phyloP scores from a whole-genome alignment of 2,797 vertebrate species.

The Syngnathus rostellatus region DNA sequence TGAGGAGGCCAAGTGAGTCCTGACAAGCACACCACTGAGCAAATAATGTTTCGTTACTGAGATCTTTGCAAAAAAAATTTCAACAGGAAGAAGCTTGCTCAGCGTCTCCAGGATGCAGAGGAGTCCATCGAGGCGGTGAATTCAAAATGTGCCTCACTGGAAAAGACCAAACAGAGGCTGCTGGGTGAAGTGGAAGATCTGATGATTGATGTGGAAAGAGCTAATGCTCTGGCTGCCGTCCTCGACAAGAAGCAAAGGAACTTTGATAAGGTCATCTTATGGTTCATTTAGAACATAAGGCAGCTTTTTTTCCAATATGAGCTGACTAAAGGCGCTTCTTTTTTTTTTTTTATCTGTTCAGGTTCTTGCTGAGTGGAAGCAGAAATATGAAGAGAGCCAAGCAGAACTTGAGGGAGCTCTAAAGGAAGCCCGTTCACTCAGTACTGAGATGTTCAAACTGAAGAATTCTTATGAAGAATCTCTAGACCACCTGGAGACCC shows the following conservation, averaged over 20 bases:
- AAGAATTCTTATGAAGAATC: conserved; percentile 79
- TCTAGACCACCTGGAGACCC: conserved; percentile 76
- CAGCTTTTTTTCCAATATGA: neutral
- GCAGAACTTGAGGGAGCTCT: conserved; percentile 72
- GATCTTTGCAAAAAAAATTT: no score
- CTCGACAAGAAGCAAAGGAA: conserved; percentile 69
- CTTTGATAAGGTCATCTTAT: conserved; percentile 71
- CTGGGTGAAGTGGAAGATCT: conserved; percentile 79
- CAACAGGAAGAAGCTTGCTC: conserved; percentile 78
- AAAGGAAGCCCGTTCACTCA: conserved; percentile 72
- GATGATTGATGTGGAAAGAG: conserved; percentile 78
- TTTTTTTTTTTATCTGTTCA: conserved; percentile 11
- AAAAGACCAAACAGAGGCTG: conserved; percentile 73
- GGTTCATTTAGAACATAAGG: neutral
- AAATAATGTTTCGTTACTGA: no score
- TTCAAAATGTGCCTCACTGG: conserved; percentile 78
- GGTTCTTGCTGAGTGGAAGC: conserved; percentile 75
- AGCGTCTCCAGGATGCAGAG: conserved; percentile 78
- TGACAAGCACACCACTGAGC: neutral
- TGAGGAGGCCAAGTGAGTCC: conserved; percentile 71
- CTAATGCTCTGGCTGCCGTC: conserved; percentile 64
- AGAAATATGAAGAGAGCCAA: conserved; percentile 80
- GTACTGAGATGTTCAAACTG: conserved; percentile 78
- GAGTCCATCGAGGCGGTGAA: conserved; percentile 78
- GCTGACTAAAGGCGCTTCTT: neutral